Conservation (phyloP, 2,797 vertebrate species). For the Parauchenoglanis punctatus region DNA sequence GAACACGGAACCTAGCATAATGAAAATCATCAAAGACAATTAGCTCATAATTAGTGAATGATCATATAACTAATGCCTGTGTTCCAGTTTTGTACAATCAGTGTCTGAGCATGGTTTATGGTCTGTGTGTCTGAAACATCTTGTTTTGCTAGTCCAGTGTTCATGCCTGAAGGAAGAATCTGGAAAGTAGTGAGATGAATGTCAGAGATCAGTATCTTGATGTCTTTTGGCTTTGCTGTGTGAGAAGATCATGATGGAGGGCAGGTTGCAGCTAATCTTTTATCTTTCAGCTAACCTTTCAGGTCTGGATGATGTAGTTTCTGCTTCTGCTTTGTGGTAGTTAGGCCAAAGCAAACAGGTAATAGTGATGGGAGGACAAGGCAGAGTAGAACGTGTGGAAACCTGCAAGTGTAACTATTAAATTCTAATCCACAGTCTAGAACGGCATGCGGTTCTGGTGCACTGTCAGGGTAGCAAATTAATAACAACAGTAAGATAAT, state of each 20-base stretch:
- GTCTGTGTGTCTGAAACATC: not conserved
- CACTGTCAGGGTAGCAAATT: not conserved
- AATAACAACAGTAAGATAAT: not conserved
- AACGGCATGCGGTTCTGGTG: not conserved
- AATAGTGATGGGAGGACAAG: not conserved
- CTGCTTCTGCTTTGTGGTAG: not conserved
- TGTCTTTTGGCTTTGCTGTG: not conserved
- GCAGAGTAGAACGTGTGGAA: not conserved
- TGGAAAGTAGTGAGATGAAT: not conserved
- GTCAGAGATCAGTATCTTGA: not conserved
- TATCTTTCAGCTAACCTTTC: not conserved
- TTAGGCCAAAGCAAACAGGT: not conserved
- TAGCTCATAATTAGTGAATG: not conserved
- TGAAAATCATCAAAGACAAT: not conserved
- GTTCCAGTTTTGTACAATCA: not conserved
- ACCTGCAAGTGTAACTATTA: not conserved
- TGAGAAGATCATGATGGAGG: not conserved
- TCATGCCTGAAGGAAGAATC: constrained; percentile 8
- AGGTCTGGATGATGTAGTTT: not conserved
- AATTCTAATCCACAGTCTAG: not conserved
- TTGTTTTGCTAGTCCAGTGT: constrained; percentile 16
- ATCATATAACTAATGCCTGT: not conserved
- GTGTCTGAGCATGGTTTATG: not conserved
- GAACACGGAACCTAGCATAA: not conserved
- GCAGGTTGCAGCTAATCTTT: not conserved